Conservation (phyloP, 2,113 vertebrate species). For the Gallinago media region DNA sequence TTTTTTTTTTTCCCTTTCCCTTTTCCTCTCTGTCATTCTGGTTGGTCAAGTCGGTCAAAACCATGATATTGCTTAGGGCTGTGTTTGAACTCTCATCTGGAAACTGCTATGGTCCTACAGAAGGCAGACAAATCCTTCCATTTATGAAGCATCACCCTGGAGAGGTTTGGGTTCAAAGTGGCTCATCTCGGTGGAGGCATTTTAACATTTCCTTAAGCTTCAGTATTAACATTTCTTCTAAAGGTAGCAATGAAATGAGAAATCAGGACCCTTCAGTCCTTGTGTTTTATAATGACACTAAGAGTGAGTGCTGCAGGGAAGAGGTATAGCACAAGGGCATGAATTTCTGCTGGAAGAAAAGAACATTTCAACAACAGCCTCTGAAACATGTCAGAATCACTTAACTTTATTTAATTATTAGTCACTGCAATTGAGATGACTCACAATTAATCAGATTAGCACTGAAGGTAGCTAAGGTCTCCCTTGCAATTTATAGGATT, state of each 20-base stretch:
- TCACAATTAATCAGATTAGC: slow-evolving; percentile 18
- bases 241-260: neutral
- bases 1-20: too few relatives aligned
- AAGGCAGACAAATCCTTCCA: neutral
- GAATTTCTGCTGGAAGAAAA: neutral
- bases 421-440: neutral
- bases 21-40: too few relatives aligned
- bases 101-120: neutral
- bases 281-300: neutral
- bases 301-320: neutral
- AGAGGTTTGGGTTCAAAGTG: neutral
- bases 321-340: neutral
- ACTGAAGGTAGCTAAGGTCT: neutral
- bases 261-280: neutral
- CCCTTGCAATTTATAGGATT: neutral
- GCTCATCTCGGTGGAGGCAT: neutral
- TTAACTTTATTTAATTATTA: neutral
- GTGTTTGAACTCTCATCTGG: neutral
- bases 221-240: neutral
- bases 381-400: neutral
- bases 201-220: neutral
- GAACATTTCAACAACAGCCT: neutral
- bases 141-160: neutral
- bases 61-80: neutral
- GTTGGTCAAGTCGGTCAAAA: too few relatives aligned